Evolutionary conservation across 2,888 invertebrate genomes (phyloP).

Genomic region (Conomelus anceps): DNA sequence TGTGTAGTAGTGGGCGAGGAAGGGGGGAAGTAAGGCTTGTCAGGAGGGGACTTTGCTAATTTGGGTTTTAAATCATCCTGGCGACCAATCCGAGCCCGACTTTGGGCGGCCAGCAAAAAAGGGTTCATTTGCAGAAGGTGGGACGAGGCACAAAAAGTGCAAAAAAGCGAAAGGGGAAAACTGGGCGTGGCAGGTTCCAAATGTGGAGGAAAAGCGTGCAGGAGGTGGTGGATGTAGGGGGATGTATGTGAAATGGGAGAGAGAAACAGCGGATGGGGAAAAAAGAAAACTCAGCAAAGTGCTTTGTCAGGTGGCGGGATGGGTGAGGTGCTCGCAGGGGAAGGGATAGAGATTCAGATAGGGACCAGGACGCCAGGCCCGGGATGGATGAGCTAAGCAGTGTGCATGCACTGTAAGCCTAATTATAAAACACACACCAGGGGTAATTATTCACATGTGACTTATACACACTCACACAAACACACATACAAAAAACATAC

Average conservation of each 20-base stretch:
- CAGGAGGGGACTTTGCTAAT: conserved; percentile 8
- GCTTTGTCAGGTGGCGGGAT: conserved; percentile 4
- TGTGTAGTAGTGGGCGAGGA: background rate
- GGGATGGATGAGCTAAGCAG: conserved; percentile 9
- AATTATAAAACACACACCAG: conserved; percentile 25
- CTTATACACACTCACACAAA: conserved; percentile 30
- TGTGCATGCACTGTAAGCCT: conserved; percentile 23
- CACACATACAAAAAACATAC: conserved; percentile 29
- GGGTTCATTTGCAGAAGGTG: conserved; percentile 26
- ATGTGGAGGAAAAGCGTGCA: conserved; percentile 1
- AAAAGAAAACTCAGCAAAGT: conserved; percentile 14
- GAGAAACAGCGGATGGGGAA: conserved; percentile 18
- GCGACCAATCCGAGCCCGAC: conserved; percentile 15
- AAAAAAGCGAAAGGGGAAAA: conserved; percentile 12
- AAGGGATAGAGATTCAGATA: background rate
- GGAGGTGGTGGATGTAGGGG: conserved; percentile 1
- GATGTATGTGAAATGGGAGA: conserved; percentile 7
- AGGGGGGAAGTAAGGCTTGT: background rate
- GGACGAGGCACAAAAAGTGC: conserved; percentile 20
- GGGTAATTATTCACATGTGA: conserved; percentile 33
- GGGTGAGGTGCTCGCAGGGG: background rate
- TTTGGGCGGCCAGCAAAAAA: conserved; percentile 16
- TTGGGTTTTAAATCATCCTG: conserved; percentile 8
- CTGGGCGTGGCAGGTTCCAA: conserved; percentile 17
- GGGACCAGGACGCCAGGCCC: background rate